Base-by-base conservation (phyloP, 2,113 vertebrate genomes). In the Oncorhynchus nerka region DNA sequence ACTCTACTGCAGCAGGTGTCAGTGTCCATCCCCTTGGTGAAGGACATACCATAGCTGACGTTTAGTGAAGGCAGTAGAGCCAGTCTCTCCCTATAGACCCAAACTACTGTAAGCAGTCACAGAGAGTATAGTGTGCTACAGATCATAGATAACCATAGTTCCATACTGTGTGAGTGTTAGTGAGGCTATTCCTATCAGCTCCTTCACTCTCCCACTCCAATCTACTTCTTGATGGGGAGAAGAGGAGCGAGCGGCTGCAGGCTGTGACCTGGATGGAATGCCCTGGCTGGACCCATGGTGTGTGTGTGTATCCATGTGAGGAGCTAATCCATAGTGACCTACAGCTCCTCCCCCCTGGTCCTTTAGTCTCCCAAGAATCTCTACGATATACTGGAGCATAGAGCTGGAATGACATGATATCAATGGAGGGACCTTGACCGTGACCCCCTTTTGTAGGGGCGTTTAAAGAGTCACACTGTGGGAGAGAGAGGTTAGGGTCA, bases 291-390 rank as follows among this genome's bases (percentile, higher is more conserved):
- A 13, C 16, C 28, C 16, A 12, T n/a, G 19, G 45, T 65, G 32
- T 26, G 30, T n/a, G 19, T 74, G 74, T 24, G 24, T 86, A 83
- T 82, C 81, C 75, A 84, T 90, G 87, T 88, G 48, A 4, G 67
- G 68, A 71, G 51, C 34, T 87, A 92, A 91, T 91, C 88, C 61
- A 26, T 48, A 59, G 81, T 89, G 88, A 90, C 85, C 80, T 79
- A 75, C 73, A 80, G 69, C 68, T 59, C 70, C 51, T 34, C 24
- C 19, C 57, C 65, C 71, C 81, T 75, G 11, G 81, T 79, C 83
- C 80, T 81, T 34, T 1, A 75, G 80, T 88, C 85, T 78, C 61
- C 61, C 61, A 64, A 16, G 28, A 3, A 32, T 68, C 30, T 68
- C 28, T 20, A 6, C 1, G 19, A 32, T 32, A 4, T 11, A 6